Percentiles rank a stretch among this genome's conserved stretches.
phyloP scores from a whole-genome alignment of 1,140 invertebrate genomes.

The Atta cephalotes region DNA sequence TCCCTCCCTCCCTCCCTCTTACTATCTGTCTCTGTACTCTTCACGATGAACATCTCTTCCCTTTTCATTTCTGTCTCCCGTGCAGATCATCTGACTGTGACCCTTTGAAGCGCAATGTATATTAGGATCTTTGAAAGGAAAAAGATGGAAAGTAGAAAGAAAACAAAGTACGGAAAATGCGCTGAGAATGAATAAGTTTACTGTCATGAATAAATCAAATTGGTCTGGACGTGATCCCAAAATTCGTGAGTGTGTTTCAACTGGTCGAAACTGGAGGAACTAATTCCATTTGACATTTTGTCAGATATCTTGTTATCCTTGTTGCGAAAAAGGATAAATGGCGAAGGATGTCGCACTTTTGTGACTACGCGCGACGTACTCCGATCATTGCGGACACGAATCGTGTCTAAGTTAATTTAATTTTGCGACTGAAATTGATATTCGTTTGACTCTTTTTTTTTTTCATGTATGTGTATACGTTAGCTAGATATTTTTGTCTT shows the following conservation, averaged over 20 bases:
- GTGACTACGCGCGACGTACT: conserved; percentile 2
- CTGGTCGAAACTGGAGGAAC: neutral
- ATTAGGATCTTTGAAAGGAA: neutral
- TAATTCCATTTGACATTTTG: conserved; percentile 12
- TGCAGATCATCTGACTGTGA: neutral
- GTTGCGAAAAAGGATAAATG: neutral
- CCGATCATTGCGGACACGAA: conserved; percentile 1
- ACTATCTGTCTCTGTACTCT: neutral
- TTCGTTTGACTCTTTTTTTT: neutral
- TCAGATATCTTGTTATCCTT: conserved; percentile 14
- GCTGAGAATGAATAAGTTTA: neutral
- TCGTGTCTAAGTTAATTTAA: neutral
- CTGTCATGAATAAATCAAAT: conserved; percentile 13
- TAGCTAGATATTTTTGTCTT: conserved; percentile 13
- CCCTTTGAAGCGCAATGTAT: neutral
- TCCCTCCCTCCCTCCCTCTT: conserved; percentile 1
- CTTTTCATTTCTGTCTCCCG: neutral
- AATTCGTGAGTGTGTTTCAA: neutral
- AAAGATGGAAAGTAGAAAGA: neutral
- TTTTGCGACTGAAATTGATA: conserved; percentile 4
- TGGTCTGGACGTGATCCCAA: neutral
- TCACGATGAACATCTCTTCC: neutral
- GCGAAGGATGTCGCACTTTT: neutral
- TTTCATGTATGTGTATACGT: conserved; percentile 2
- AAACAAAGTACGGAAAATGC: neutral